phyloP scores from a whole-genome alignment of 2,888 invertebrate species.

The Arrhopalites spinosus region DNA sequence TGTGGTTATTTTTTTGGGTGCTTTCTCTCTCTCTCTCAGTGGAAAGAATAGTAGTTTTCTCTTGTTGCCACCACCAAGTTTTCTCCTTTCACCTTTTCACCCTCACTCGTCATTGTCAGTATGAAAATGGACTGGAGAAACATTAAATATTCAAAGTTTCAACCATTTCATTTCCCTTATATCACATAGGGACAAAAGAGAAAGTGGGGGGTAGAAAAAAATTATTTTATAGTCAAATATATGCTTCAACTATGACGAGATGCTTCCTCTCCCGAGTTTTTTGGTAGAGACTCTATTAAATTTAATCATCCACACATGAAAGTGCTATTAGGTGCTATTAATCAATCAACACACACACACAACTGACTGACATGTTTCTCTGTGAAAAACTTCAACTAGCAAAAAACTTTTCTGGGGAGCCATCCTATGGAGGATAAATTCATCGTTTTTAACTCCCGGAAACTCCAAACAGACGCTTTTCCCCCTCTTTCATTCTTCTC shows the following conservation, averaged over 20 bases:
- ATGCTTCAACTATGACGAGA: no score
- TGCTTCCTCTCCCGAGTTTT: neutral
- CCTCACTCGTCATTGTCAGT: slow-evolving; percentile 32
- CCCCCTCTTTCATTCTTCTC: neutral
- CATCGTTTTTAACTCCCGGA: no score
- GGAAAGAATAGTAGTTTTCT: neutral
- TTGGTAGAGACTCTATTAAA: slow-evolving; percentile 22
- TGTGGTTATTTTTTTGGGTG: no score
- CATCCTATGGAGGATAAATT: no score
- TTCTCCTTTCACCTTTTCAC: neutral
- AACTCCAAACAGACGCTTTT: neutral
- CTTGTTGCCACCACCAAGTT: no score
- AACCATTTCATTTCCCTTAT: neutral
- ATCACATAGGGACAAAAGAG: neutral
- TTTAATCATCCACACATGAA: slow-evolving; percentile 29
- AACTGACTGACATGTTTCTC: slow-evolving; percentile 8
- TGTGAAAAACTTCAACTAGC: neutral
- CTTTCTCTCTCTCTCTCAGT: neutral
- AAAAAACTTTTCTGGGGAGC: no score
- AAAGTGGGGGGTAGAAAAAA: neutral
- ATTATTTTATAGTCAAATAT: no score
- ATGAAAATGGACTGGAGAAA: slow-evolving; percentile 26
- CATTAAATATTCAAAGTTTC: slow-evolving; percentile 32
- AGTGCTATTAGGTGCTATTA: slow-evolving; percentile 9
- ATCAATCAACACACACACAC: slow-evolving; percentile 22